These are phyloP conservation scores for Hypotaenidia philippensis DNA, from an alignment of 2,797 vertebrate genomes.

Conservation along the genomic window DNA sequence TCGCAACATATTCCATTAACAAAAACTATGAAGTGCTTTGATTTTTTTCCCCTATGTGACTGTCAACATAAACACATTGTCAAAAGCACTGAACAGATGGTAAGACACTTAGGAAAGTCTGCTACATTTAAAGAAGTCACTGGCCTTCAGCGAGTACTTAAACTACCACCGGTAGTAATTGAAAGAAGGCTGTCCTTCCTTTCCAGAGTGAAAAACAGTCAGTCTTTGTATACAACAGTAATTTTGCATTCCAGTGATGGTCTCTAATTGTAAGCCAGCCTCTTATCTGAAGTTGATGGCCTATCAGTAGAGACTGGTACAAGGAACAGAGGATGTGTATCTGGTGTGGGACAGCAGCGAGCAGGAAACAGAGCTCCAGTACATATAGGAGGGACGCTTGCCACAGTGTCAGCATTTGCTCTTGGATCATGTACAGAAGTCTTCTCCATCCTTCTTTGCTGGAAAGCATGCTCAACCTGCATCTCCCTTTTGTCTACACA, in stretches of 20 bases:
- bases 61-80: conserved; percentile 51
- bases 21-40: conserved; percentile 15
- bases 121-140: conserved; percentile 18
- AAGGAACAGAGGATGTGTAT: background rate
- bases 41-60: background rate
- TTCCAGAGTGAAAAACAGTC: background rate
- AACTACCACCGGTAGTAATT: background rate
- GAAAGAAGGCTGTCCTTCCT: background rate
- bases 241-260: background rate
- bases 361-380: background rate
- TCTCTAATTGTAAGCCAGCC: background rate
- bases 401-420: background rate
- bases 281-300: background rate
- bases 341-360: background rate
- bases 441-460: background rate
- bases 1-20: conserved; percentile 40
- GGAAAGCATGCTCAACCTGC: background rate
- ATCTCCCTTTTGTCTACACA: background rate
- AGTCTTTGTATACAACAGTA: background rate
- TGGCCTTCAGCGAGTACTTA: background rate
- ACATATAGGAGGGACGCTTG: fast-evolving
- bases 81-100: conserved; percentile 45
- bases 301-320: background rate
- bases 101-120: conserved; percentile 39
- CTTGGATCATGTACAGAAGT: background rate